Evolutionary conservation across 2,888 invertebrate genomes (phyloP).

Genomic region (Melanargia galathea): DNA sequence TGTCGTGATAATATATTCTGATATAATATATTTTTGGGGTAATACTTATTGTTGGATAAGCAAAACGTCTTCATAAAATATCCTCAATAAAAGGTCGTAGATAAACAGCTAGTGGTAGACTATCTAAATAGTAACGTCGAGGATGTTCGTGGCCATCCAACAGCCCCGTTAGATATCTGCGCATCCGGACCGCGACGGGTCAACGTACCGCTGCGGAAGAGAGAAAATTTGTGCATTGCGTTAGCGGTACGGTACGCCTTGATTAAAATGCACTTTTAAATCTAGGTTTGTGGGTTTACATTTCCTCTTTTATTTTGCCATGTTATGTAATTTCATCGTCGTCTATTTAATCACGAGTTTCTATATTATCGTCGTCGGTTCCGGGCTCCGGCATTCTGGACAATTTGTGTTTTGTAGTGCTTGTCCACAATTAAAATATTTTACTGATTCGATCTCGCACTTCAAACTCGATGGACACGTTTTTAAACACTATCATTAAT

Average conservation of each 20-base stretch:
- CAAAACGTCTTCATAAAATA: neutral
- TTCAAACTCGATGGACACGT: no score
- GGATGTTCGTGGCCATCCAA: conserved; percentile 38
- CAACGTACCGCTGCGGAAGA: conserved; percentile 45
- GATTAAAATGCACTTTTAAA: conserved; percentile 14
- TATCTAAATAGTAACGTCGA: conserved; percentile 33
- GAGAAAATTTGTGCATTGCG: conserved; percentile 46
- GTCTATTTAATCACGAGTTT: neutral
- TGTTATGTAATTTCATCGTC: neutral
- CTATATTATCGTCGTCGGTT: neutral
- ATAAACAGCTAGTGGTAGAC: conserved; percentile 15
- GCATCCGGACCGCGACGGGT: conserved; percentile 44
- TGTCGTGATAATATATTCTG: neutral
- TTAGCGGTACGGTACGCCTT: conserved; percentile 14
- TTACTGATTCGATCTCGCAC: no score
- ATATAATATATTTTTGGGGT: neutral
- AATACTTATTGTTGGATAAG: no score
- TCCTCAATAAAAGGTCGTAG: no score
- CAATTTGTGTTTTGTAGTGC: neutral
- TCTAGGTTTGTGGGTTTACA: conserved; percentile 17
- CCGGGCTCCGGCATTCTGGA: neutral
- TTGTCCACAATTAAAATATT: neutral
- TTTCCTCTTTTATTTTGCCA: neutral
- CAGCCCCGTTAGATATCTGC: conserved; percentile 46
- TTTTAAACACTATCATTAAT: no score